Evolutionary conservation across 2,888 invertebrate species (phyloP), one percentile per base, ranked within the genome.

Genomic region (Acleris holmiana): DNA sequence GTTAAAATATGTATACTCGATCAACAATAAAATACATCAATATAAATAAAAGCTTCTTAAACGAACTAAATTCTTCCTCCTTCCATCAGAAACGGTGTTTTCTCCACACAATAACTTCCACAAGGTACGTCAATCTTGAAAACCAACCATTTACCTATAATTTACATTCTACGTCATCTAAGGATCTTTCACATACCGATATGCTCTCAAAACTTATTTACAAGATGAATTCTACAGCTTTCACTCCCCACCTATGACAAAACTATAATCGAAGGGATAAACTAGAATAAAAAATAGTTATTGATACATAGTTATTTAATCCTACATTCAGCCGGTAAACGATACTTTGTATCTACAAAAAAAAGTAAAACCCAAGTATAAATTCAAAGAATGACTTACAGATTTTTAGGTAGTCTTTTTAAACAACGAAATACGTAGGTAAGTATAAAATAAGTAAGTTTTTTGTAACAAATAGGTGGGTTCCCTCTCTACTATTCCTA

Each of bases 181-280:
- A 61, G 54, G 54, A 54, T 54, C 40, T 61, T 61, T 54, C 15
- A 41, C 55, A 62, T 55, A 62, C 61, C 61, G 61, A 62, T 61
- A 61, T 55, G 49, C 55, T 61, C 19, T 25, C 50, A 25, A 47
- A 44, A n/a, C 17, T 15, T n/a, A 50, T 50, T 50, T 50, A 25
- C 25, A 50, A 49, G 21, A 18, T 46, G 46, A 8, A 8, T 29
- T 18, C 8, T 46, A 35, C 46, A 46, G 46, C 35, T 35, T 13
- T 35, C 8, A 10, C 35, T 35, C 8, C 35, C 35, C 35, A 35
- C 35, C 35, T 35, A 35, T 35, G 13, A 35, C 0, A 35, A 13
- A 6, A 35, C 2, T 35, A 13, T 35, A 35, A 35, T 35, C 35
- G 35, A 13, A 35, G 29, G 29, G 8, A 29, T 29, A 35, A 10